These are phyloP conservation scores for Sus cebifrons DNA, from an alignment of 2,797 vertebrate genomes.

Conservation along the genomic window DNA sequence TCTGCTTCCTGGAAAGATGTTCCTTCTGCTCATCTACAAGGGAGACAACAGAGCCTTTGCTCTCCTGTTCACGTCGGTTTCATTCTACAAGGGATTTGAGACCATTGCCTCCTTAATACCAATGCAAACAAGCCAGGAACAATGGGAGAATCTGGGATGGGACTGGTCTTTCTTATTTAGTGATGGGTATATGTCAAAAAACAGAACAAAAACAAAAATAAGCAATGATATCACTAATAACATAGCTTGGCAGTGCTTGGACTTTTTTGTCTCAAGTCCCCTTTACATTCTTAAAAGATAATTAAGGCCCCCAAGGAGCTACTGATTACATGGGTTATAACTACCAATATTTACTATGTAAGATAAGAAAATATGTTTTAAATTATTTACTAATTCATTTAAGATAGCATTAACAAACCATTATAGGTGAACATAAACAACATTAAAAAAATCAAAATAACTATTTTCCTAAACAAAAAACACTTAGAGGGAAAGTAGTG, in stretches of 20 bases:
- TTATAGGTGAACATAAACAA: not conserved
- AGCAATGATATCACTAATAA: conserved; percentile 15
- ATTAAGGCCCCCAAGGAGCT: conserved; percentile 22
- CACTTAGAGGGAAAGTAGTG: not conserved
- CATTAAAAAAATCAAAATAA: not conserved
- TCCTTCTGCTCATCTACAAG: conserved; percentile 51
- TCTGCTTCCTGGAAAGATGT: conserved; percentile 49
- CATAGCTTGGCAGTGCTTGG: not conserved
- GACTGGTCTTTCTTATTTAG: conserved; percentile 33
- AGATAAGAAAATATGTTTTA: conserved; percentile 14
- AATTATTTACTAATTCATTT: conserved; percentile 2
- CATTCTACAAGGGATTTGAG: conserved; percentile 56
- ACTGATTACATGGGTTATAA: conserved; percentile 28
- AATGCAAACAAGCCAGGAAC: not conserved
- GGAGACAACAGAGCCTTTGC: conserved; percentile 46
- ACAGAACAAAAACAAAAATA: conserved; percentile 48
- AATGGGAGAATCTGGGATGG: not conserved
- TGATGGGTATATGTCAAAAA: conserved; percentile 19
- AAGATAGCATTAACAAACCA: not conserved
- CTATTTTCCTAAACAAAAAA: conserved; percentile 28
- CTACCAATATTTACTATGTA: not conserved
- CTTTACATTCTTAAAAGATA: conserved; percentile 58
- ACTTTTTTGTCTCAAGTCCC: not conserved
- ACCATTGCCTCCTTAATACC: conserved; percentile 36
- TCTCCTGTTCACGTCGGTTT: conserved; percentile 4